A percentile compares a stretch with the other conserved stretches of the same genome.
Evolutionary conservation across 1,140 invertebrate genomes (phyloP).

Genomic region (Eupristina koningsbergeri): DNA sequence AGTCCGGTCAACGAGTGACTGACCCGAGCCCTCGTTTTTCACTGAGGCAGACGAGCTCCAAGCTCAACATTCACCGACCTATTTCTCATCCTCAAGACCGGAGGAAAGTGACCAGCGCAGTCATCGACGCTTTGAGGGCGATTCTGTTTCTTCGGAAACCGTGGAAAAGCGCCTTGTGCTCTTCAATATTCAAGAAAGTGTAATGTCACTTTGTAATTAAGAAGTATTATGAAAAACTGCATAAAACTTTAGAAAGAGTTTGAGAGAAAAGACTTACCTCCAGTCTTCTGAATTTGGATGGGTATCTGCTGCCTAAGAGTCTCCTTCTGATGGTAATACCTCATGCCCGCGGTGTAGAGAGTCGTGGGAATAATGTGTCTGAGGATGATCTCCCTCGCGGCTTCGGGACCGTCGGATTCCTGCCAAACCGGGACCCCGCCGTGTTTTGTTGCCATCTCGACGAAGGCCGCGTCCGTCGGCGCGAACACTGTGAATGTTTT

Average conservation of each 20-base stretch:
- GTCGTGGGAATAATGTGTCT: constrained; percentile 84
- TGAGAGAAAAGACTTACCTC: constrained; percentile 78
- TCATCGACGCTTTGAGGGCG: no score
- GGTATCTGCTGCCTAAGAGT: constrained; percentile 78
- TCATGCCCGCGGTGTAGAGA: constrained; percentile 87
- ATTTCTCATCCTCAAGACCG: constrained; percentile 21
- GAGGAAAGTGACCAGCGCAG: no score
- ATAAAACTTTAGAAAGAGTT: no score
- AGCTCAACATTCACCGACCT: constrained; percentile 45
- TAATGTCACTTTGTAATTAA: no score
- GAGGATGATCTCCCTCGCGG: constrained; percentile 83
- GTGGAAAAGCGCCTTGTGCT: background rate
- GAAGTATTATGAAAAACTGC: no score
- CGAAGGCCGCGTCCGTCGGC: constrained; percentile 87
- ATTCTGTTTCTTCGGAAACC: background rate
- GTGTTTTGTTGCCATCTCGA: constrained; percentile 62
- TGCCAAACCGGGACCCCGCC: constrained; percentile 73
- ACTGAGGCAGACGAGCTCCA: background rate
- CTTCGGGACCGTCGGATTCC: constrained; percentile 73
- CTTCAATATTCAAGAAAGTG: no score
- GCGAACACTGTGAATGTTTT: constrained; percentile 90
- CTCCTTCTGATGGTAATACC: constrained; percentile 87
- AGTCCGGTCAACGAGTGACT: constrained; percentile 3
- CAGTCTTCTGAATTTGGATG: constrained; percentile 83
- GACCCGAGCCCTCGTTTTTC: background rate